Conservation (phyloP, 2,888 invertebrate genomes). For the Agrilus biguttatus region DNA sequence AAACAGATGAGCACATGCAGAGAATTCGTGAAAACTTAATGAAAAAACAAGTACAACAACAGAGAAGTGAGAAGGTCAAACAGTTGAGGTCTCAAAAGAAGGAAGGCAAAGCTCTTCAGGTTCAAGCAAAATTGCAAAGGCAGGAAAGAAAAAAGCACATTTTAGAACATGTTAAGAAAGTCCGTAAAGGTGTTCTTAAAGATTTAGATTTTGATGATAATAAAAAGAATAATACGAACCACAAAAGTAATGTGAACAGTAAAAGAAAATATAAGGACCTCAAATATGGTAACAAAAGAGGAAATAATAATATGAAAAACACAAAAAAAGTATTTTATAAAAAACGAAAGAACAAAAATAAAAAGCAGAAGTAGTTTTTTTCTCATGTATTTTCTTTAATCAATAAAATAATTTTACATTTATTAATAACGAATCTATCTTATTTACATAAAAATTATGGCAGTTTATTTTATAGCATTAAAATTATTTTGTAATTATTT, state of each 20-base stretch:
- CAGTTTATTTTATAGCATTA: too few species aligned
- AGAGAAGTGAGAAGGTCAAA: conserved; percentile 78
- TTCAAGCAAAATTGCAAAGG: conserved; percentile 70
- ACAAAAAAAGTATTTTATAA: too few species aligned
- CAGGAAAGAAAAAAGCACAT: conserved; percentile 84
- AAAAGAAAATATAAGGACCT: conserved; percentile 60
- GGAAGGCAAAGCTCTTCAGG: conserved; percentile 76
- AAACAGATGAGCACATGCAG: conserved; percentile 94
- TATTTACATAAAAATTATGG: too few species aligned
- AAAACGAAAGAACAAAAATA: too few species aligned
- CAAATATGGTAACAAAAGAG: conserved; percentile 53
- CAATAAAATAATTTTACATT: too few species aligned
- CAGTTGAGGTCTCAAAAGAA: conserved; percentile 84
- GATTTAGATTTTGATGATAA: conserved; percentile 66
- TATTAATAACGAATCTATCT: too few species aligned
- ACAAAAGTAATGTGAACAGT: conserved; percentile 29
- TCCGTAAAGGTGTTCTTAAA: conserved; percentile 67
- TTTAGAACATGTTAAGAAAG: conserved; percentile 86
- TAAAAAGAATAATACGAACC: conserved; percentile 18
- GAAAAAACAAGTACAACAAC: conserved; percentile 71
- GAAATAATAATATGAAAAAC: too few species aligned
- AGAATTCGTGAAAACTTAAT: conserved; percentile 74
- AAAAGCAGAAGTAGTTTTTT: too few species aligned
- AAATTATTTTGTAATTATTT: too few species aligned
- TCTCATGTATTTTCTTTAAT: too few species aligned